Base-by-base conservation (phyloP, 2,113 vertebrate species). In the Pundamilia nyererei region DNA sequence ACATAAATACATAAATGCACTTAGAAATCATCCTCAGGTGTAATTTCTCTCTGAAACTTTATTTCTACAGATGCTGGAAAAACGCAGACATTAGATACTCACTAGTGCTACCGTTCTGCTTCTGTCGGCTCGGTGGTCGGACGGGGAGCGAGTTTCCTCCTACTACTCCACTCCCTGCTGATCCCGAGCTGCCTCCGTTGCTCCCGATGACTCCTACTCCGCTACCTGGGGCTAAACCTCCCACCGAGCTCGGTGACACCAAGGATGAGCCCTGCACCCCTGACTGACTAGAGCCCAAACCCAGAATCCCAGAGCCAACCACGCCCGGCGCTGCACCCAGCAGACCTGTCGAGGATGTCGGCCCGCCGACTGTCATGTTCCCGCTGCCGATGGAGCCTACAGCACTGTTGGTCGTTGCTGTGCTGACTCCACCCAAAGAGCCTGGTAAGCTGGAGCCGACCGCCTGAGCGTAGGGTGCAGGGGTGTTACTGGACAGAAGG, bases 31-130 rank as follows among this genome's bases (percentile, higher is more conserved):
- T 29, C 9, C 7, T 31, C 42, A 31, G 70, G 42, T 65, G 56
- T 11, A 6, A 62, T 19, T 19, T 38, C 60, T 35, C 17, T 65
- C 2, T 38, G 9, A 26, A 55, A 55, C 21, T 55, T 24, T 13
- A 24, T 55, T 26, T 35, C 60, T n/a, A n/a, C 15, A 49, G 42
- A 31, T 8, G 42, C 6, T 1, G 15, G 15, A 77, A 0, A 35
- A 15, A 4, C 1, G 31, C 33, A 31, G n/a, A 24, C 17, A 2
- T 33, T 42, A 15, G 82, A 53, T 53, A 95, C 97, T 97, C 92
- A 98, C 97, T 98, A 47, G 97, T 96, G 94, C 97, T 96, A 2
- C 97, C 97, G 1, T 98, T 98, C 94, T 97, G 97, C 91, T 98
- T 98, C 94, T 95, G 97, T 62, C 91, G 96, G 55, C 96, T 97